Evolutionary conservation across 2,113 vertebrate genomes (phyloP).

Genomic region (Reinhardtius hippoglossoides): DNA sequence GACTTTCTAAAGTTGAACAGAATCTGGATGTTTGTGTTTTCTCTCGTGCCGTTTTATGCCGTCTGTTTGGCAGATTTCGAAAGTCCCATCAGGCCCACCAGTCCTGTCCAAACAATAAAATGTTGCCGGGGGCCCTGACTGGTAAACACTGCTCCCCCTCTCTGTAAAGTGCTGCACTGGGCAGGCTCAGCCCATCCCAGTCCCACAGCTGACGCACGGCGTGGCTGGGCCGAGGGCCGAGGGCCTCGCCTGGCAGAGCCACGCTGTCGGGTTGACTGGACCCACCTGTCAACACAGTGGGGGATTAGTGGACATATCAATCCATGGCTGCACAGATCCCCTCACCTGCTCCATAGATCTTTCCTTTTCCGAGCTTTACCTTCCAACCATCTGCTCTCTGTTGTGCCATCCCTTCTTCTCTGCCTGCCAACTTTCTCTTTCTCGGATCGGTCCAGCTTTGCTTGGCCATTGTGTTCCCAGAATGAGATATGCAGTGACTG

Average conservation of each 20-base stretch:
- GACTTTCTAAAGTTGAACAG: background rate
- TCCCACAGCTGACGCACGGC: slow-evolving; percentile 33
- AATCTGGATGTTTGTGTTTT: background rate
- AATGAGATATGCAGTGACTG: slow-evolving; percentile 27
- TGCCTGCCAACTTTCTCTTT: slow-evolving; percentile 47
- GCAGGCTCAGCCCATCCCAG: background rate
- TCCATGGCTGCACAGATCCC: slow-evolving; percentile 58
- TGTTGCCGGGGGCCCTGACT: slow-evolving; percentile 26
- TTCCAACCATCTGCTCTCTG: slow-evolving; percentile 59
- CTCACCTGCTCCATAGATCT: slow-evolving; percentile 47
- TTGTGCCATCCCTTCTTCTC: slow-evolving; percentile 25
- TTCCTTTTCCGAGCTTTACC: slow-evolving; percentile 47
- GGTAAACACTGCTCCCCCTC: slow-evolving; percentile 35
- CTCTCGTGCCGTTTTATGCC: background rate
- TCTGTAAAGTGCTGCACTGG: slow-evolving; percentile 7
- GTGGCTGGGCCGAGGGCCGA: slow-evolving; percentile 13
- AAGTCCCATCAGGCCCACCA: slow-evolving; percentile 11
- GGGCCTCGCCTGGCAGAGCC: slow-evolving; percentile 43
- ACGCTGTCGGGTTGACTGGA: slow-evolving; percentile 53
- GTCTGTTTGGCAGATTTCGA: slow-evolving; percentile 36
- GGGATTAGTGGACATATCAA: slow-evolving; percentile 64
- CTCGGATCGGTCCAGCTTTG: slow-evolving; percentile 40
- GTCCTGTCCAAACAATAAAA: slow-evolving; percentile 27
- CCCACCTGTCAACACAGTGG: slow-evolving; percentile 61
- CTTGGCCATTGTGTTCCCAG: slow-evolving; percentile 39